These are phyloP conservation scores for Cantharis flavilabris DNA, from an alignment of 2,888 invertebrate species.

Conservation along the genomic window DNA sequence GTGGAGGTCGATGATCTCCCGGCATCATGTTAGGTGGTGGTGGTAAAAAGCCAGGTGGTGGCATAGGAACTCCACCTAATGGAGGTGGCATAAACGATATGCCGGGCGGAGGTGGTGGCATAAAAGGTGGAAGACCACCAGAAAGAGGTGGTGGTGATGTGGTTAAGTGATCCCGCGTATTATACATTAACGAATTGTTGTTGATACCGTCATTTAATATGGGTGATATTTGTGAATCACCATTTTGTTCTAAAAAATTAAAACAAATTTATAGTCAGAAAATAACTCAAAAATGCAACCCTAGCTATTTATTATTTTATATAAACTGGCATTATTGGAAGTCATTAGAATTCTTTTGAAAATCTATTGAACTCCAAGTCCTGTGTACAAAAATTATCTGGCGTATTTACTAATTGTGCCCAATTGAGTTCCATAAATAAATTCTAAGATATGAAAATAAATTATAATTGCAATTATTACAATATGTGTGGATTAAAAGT, in stretches of 20 bases:
- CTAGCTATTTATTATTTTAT: too few species aligned
- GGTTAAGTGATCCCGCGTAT: slow-evolving; percentile 51
- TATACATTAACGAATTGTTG: slow-evolving; percentile 54
- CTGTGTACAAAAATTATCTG: too few species aligned
- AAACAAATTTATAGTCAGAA: slow-evolving; percentile 12
- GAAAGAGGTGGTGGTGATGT: slow-evolving; percentile 58
- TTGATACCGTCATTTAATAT: slow-evolving; percentile 54
- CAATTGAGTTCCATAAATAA: too few species aligned
- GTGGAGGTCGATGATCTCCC: slow-evolving; percentile 61
- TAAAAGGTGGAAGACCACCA: slow-evolving; percentile 62
- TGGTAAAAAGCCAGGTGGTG: slow-evolving; percentile 56
- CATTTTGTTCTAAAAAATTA: slow-evolving; percentile 61
- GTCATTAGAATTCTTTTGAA: too few species aligned
- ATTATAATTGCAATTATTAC: too few species aligned
- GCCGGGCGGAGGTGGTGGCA: slow-evolving; percentile 68
- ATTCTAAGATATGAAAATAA: too few species aligned
- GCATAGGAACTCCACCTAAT: slow-evolving; percentile 46
- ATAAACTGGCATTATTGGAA: too few species aligned
- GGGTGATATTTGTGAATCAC: slow-evolving; percentile 56
- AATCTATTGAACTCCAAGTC: too few species aligned
- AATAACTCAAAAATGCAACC: too few species aligned
- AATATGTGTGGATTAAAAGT: too few species aligned
- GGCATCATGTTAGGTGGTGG: slow-evolving; percentile 54
- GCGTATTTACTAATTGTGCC: too few species aligned
- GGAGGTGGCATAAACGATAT: slow-evolving; percentile 68